A percentile compares a stretch with the other conserved stretches of the same genome.
Conservation (phyloP, 1,140 invertebrate species). For the Drosophila ogumai region DNA sequence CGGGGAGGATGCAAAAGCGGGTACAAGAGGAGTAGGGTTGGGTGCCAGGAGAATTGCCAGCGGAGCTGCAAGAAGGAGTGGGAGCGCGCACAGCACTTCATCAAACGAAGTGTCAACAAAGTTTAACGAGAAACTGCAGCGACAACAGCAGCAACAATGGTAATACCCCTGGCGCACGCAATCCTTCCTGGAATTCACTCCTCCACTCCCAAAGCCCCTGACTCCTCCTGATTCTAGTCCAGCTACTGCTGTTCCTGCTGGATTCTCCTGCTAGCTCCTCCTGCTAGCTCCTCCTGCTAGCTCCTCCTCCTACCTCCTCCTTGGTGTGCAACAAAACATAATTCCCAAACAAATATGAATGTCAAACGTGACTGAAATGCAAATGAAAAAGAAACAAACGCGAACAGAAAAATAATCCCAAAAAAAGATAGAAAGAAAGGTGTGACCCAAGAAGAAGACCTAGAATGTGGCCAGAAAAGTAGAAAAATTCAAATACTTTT, state of each 20-base stretch:
- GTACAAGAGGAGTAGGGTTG: not conserved
- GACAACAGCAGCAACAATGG: constrained; percentile 52
- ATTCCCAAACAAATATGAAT: constrained; percentile 78
- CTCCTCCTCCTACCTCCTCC: constrained; percentile 11
- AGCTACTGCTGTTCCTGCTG: not conserved
- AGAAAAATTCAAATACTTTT: not conserved
- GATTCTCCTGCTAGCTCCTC: not conserved
- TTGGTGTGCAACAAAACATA: constrained; percentile 52
- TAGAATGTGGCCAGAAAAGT: not conserved
- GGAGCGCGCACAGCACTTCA: constrained; percentile 51
- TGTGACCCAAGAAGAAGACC: constrained; percentile 3
- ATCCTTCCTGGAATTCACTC: constrained; percentile 31
- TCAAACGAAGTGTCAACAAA: constrained; percentile 77
- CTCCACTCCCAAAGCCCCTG: no score
- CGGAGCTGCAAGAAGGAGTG: constrained; percentile 11
- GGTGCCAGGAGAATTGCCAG: constrained; percentile 22
- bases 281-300: constrained; percentile 2
- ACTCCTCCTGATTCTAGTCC: not conserved
- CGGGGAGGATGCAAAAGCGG: not conserved
- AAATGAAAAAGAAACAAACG: constrained; percentile 39
- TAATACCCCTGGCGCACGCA: constrained; percentile 65
- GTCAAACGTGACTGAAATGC: constrained; percentile 79
- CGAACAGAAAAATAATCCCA: constrained; percentile 16
- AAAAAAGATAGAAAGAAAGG: constrained; percentile 9
- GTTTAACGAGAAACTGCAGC: constrained; percentile 75